A percentile compares a stretch with the other conserved stretches of the same genome.
Conservation (phyloP, 2,113 vertebrate genomes). For the Bothrops jararaca region DNA sequence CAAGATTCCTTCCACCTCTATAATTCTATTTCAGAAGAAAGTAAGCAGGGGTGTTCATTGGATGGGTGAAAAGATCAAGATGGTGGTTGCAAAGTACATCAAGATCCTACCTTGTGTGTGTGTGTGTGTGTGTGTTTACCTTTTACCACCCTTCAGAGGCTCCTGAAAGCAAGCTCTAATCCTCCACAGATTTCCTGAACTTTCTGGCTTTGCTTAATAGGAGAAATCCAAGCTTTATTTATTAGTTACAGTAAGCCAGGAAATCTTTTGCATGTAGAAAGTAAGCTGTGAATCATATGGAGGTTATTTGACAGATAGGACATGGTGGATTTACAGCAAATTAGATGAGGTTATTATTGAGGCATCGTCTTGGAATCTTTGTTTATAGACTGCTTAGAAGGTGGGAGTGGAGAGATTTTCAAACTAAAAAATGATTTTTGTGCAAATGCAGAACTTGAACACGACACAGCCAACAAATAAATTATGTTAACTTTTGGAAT, state of each 20-base stretch:
- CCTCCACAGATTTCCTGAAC: conserved; percentile 24
- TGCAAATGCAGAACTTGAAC: background rate
- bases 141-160: background rate
- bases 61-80: background rate
- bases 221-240: conserved; percentile 56
- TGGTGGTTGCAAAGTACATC: background rate
- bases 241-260: conserved; percentile 53
- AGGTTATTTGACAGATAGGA: conserved; percentile 46
- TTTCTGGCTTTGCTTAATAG: conserved; percentile 43
- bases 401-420: conserved; percentile 39
- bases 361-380: conserved; percentile 46
- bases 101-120: background rate
- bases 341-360: conserved; percentile 51
- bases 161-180: conserved; percentile 32
- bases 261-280: conserved; percentile 61
- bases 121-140: no score
- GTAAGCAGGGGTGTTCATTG: background rate
- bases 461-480: conserved; percentile 41
- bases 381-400: conserved; percentile 49
- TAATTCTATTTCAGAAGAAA: background rate
- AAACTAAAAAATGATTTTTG: conserved; percentile 47
- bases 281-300: conserved; percentile 59
- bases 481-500: conserved; percentile 54
- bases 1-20: background rate
- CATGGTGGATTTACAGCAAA: conserved; percentile 57